Percentiles rank a stretch among this genome's conserved stretches.
These are phyloP conservation scores for Limanda limanda DNA, from an alignment of 2,113 vertebrate genomes.

Conservation along the genomic window DNA sequence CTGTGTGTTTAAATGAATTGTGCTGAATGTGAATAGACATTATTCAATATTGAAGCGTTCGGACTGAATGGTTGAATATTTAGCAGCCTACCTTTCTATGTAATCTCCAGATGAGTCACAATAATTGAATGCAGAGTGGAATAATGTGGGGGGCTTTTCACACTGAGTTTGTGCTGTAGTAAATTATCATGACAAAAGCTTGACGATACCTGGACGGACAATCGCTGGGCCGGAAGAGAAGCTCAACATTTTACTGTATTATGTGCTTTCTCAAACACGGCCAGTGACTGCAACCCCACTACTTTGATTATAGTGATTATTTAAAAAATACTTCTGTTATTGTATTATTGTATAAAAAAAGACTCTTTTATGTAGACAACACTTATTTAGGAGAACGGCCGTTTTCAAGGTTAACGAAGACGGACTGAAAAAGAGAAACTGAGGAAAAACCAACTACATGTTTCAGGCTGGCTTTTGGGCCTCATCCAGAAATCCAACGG, in stretches of 20 bases:
- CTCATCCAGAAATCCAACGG: constrained; percentile 21
- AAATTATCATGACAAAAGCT: constrained; percentile 67
- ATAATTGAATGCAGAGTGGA: constrained; percentile 59
- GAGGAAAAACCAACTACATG: constrained; percentile 28
- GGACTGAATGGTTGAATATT: constrained; percentile 60
- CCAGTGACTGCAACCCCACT: constrained; percentile 14
- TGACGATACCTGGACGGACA: constrained; percentile 34
- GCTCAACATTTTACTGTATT: background rate
- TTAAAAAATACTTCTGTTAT: background rate
- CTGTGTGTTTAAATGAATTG: constrained; percentile 63
- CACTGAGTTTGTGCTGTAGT: constrained; percentile 21
- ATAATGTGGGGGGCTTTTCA: constrained; percentile 42
- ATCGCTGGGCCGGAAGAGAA: constrained; percentile 2
- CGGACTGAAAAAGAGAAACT: background rate
- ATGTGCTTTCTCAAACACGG: background rate
- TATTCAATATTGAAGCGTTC: constrained; percentile 60
- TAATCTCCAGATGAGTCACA: constrained; percentile 58
- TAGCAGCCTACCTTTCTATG: constrained; percentile 55
- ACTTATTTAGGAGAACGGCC: constrained; percentile 20
- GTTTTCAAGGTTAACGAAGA: constrained; percentile 39
- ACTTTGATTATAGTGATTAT: background rate
- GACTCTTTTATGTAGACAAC: background rate
- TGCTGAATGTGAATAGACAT: constrained; percentile 63
- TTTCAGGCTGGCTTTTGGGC: constrained; percentile 34
- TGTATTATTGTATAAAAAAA: background rate